Conservation (phyloP, 2,113 vertebrate species). For the Tamias sibiricus region DNA sequence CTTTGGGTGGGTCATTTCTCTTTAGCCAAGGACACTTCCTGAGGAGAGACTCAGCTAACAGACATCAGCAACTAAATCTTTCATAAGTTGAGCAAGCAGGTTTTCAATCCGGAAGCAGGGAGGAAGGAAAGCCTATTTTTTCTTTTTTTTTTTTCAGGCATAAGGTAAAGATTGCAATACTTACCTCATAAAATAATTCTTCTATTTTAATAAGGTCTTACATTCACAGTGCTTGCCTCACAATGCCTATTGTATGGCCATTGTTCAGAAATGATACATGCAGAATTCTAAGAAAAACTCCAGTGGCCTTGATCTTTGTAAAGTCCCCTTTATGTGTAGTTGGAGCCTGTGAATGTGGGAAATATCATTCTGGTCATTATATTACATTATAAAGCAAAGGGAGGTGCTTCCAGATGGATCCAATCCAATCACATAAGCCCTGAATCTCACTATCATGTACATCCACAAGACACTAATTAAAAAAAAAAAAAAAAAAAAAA, state of each 20-base stretch:
- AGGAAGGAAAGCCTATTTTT: neutral
- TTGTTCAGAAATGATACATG: neutral
- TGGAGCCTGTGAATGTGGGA: neutral
- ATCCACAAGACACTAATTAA: too few species aligned
- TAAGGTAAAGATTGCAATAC: neutral
- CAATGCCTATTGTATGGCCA: neutral
- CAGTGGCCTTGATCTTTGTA: neutral
- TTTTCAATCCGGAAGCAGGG: neutral
- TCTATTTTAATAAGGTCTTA: neutral
- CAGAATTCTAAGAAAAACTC: neutral
- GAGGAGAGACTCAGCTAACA: neutral
- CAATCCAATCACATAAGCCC: neutral
- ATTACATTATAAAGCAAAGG: neutral
- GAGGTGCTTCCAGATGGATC: neutral
- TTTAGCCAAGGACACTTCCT: neutral
- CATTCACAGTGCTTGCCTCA: neutral
- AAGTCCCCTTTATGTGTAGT: neutral
- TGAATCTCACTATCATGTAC: neutral
- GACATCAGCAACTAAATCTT: neutral
- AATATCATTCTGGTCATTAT: neutral
- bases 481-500: too few species aligned
- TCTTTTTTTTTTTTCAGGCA: neutral
- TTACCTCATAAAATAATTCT: neutral
- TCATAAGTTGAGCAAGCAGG: neutral
- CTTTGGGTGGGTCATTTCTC: neutral